Conservation (phyloP, 2,888 invertebrate genomes). For the Didymodactylos carnosus region DNA sequence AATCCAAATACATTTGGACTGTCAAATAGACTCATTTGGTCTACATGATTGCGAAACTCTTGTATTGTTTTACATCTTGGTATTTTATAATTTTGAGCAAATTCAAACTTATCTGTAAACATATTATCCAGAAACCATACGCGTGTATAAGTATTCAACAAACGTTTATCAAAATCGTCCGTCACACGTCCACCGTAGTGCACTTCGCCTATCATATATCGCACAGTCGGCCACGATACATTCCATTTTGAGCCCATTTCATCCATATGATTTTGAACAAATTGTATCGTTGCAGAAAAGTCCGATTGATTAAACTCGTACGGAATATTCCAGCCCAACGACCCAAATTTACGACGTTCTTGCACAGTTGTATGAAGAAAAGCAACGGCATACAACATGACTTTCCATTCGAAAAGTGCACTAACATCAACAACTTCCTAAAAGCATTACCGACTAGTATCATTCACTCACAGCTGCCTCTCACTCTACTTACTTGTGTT, state of each 20-base stretch:
- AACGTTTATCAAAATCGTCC: conserved; percentile 81
- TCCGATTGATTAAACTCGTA: conserved; percentile 94
- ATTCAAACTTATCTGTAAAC: conserved; percentile 66
- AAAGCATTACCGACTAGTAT: no score
- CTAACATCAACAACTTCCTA: conserved; percentile 65
- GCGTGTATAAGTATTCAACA: conserved; percentile 73
- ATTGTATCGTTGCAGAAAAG: conserved; percentile 79
- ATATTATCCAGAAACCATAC: conserved; percentile 77
- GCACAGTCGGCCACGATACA: conserved; percentile 15
- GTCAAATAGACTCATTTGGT: conserved; percentile 48
- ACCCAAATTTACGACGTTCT: conserved; percentile 81
- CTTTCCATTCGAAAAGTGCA: conserved; percentile 68
- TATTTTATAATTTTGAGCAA: conserved; percentile 54
- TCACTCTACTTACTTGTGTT: conserved; percentile 43
- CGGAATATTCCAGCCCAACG: conserved; percentile 85
- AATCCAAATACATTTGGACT: conserved; percentile 90
- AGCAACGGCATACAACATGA: conserved; percentile 71
- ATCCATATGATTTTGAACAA: conserved; percentile 83
- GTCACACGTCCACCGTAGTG: conserved; percentile 73
- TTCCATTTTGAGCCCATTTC: conserved; percentile 82
- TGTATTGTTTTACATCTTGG: conserved; percentile 49
- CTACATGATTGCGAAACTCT: conserved; percentile 56
- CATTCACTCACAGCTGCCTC: no score
- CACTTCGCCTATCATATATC: conserved; percentile 15
- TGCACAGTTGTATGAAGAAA: conserved; percentile 85